Conservation (phyloP, 2,113 vertebrate species). For the Crotophaga sulcirostris region DNA sequence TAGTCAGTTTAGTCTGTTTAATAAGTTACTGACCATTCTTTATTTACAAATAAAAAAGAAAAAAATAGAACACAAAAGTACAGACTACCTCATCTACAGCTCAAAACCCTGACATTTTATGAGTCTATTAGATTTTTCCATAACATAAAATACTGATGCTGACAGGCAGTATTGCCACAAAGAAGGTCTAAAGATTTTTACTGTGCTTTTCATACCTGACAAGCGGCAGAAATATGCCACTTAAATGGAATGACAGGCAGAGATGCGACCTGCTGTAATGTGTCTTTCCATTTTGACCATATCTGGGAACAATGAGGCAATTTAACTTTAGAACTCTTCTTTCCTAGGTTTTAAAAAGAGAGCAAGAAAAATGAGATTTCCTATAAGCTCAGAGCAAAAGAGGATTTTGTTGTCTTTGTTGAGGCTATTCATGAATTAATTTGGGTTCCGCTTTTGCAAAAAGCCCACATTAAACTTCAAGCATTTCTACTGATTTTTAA, state of each 20-base stretch:
- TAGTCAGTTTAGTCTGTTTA: not conserved
- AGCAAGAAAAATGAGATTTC: not conserved
- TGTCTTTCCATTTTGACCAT: constrained; percentile 19
- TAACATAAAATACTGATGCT: constrained; percentile 28
- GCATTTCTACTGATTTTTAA: not conserved
- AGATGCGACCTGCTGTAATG: constrained; percentile 40
- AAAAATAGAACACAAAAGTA: not conserved
- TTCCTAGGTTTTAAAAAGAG: not conserved
- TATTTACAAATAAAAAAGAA: constrained; percentile 14
- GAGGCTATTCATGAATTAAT: not conserved
- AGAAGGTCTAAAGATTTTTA: constrained; percentile 32
- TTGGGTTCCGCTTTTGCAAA: not conserved
- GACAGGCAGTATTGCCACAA: constrained; percentile 14
- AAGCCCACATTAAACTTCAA: not conserved
- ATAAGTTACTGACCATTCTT: not conserved
- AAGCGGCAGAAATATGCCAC: constrained; percentile 56
- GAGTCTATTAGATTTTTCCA: not conserved
- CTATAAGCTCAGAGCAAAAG: not conserved
- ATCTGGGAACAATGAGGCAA: not conserved
- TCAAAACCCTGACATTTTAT: not conserved
- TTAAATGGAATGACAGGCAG: constrained; percentile 50
- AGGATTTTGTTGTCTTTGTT: not conserved
- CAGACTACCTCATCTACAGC: not conserved
- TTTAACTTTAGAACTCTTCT: not conserved
- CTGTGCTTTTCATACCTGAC: constrained; percentile 50